These are phyloP conservation scores for Gadus macrocephalus DNA, from an alignment of 2,113 vertebrate species.

Conservation along the genomic window DNA sequence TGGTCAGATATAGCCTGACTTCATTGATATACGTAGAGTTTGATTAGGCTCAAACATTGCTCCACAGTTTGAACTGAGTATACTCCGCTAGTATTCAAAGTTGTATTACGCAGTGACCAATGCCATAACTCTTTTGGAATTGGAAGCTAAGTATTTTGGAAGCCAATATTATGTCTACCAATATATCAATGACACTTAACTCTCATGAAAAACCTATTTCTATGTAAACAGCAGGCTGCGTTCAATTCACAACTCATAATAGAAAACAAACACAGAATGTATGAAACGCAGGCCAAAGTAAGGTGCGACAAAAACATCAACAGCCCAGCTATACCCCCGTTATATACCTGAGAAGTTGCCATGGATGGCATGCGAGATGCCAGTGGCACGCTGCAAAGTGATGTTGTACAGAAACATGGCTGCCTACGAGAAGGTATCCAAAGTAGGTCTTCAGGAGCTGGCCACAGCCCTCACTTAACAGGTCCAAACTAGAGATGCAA, in stretches of 20 bases:
- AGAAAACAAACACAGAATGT: too few relatives aligned
- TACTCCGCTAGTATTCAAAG: too few relatives aligned
- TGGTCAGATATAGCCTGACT: too few relatives aligned
- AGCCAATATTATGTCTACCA: background rate
- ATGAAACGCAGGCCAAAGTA: too few relatives aligned
- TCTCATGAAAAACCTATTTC: background rate
- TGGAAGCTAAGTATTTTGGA: too few relatives aligned
- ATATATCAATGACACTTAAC: background rate
- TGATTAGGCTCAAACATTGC: too few relatives aligned
- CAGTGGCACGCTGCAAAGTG: slow-evolving; percentile 92
- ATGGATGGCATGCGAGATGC: slow-evolving; percentile 96
- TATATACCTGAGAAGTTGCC: slow-evolving; percentile 95
- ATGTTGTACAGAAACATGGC: slow-evolving; percentile 97
- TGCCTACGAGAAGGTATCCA: slow-evolving; percentile 33
- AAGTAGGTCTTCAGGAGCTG: slow-evolving; percentile 36
- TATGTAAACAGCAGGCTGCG: too few relatives aligned
- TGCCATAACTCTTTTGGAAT: background rate
- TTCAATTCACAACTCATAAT: too few relatives aligned
- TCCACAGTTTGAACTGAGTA: too few relatives aligned
- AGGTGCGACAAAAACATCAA: too few relatives aligned
- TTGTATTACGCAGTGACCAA: background rate
- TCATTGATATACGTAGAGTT: too few relatives aligned
- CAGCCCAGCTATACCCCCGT: background rate
- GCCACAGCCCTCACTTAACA: slow-evolving; percentile 22
- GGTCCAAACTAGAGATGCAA: slow-evolving; percentile 20